Evolutionary conservation across 2,888 invertebrate genomes (phyloP), one percentile per base, ranked within the genome.

Genomic region (Drosophila anomelani): DNA sequence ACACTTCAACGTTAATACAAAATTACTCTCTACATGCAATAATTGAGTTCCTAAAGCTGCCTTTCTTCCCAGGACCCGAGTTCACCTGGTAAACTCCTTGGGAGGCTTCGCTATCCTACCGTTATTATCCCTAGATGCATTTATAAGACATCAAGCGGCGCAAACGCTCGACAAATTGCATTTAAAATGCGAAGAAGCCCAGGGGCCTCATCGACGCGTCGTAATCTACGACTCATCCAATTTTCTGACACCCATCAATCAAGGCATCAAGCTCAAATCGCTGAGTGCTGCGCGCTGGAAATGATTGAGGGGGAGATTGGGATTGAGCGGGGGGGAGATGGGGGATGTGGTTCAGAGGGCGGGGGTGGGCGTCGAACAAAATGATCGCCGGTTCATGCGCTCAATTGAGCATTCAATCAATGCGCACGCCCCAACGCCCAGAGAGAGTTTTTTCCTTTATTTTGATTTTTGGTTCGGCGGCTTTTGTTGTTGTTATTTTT

Each of bases 401-500:
- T 88, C 83, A 78, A 88, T 88, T 83, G 88, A 81, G 78, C 85
- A 64, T 85, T 83, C 83, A 85, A 78, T 82, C 80, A 80, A 82
- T 82, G 72, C 83, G 61, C 63, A 79, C 83, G 80, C 82, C 85
- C 69, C 68, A 77, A 82, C 83, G 80, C 86, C 74, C 68, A 75
- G 58, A 73, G 76, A 73, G 76, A 66, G 67, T 53, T 75, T 53
- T 73, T 53, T 44, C 36, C 49, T 60, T 60, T 46, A 26, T 41
- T 55, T 39, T 58, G 60, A 60, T 61, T 61, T 61, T 61, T 43
- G 23, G 23, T 55, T 39, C 53, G 1, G 34, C 10, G 54, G 54
- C 54, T 58, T 51, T 61, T 20, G 17, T 41, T 60, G 39, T 20
- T 29, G 26, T 46, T 47, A 5, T 12, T 54, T 20, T 34, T 32